Evolutionary conservation across 2,113 vertebrate species (phyloP).

Genomic region (Tor tambroides): DNA sequence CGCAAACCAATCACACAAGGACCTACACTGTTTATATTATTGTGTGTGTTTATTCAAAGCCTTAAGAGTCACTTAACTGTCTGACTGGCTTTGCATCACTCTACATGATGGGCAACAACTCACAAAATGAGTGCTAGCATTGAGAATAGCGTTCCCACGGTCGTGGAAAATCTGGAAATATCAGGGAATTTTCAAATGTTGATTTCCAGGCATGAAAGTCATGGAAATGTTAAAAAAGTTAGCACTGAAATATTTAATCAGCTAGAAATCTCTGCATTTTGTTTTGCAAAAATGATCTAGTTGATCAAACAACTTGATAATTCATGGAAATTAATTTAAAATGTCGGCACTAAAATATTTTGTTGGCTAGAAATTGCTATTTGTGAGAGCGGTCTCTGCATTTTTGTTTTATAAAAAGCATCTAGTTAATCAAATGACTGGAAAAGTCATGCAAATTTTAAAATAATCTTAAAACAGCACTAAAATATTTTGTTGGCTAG

Average conservation of each 20-base stretch:
- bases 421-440: too few species aligned
- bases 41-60: conserved; percentile 6
- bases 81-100: background rate
- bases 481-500: too few species aligned
- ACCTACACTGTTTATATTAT: background rate
- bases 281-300: too few species aligned
- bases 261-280: background rate
- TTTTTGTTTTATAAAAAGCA: too few species aligned
- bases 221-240: background rate
- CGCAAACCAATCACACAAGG: background rate
- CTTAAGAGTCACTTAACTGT: background rate
- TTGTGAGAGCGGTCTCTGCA: too few species aligned
- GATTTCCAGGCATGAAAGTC: background rate
- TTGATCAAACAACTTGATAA: too few species aligned
- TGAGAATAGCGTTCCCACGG: background rate
- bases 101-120: background rate
- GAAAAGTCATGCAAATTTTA: too few species aligned
- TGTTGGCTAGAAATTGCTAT: too few species aligned
- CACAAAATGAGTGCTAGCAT: background rate
- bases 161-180: background rate
- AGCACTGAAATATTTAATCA: background rate
- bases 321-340: too few species aligned
- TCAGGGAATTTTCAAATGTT: background rate
- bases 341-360: too few species aligned
- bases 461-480: too few species aligned